Evolutionary conservation across 2,888 invertebrate species (phyloP).

Genomic region (Mythimna ferrago): DNA sequence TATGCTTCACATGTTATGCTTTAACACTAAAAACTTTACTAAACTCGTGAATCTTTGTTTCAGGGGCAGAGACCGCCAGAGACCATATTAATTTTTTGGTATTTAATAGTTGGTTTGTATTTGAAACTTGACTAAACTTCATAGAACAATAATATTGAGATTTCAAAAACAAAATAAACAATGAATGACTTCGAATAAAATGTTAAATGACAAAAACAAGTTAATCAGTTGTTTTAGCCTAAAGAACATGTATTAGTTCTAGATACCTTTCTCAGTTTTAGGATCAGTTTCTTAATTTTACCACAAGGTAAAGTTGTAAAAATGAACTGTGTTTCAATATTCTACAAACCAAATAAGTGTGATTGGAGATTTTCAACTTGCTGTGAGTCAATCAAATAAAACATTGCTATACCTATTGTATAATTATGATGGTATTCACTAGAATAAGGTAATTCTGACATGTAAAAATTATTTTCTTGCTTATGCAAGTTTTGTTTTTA

Average conservation of each 20-base stretch:
- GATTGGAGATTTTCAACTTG: conserved; percentile 17
- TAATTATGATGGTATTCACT: conserved; percentile 22
- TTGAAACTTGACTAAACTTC: conserved; percentile 63
- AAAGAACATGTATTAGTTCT: background rate
- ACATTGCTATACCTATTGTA: conserved; percentile 7
- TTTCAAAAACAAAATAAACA: conserved; percentile 16
- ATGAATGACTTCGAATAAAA: conserved; percentile 1
- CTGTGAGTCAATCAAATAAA: conserved; percentile 29
- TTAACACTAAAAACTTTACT: background rate
- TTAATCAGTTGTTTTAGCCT: conserved; percentile 8
- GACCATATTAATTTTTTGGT: conserved; percentile 69
- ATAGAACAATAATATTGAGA: conserved; percentile 18
- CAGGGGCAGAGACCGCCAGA: conserved; percentile 87
- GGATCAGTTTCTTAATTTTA: conserved; percentile 2
- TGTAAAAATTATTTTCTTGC: conserved; percentile 33
- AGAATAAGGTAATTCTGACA: conserved; percentile 28
- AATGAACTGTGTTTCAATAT: conserved; percentile 29
- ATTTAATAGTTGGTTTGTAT: conserved; percentile 58
- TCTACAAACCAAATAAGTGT: conserved; percentile 3
- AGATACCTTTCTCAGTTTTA: background rate
- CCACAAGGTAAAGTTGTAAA: conserved; percentile 5
- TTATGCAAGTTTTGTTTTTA: conserved; percentile 42
- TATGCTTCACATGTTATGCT: no score
- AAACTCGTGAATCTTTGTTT: conserved; percentile 53
- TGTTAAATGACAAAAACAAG: background rate